phyloP scores from a whole-genome alignment of 2,797 vertebrate species.

The Columba guinea region DNA sequence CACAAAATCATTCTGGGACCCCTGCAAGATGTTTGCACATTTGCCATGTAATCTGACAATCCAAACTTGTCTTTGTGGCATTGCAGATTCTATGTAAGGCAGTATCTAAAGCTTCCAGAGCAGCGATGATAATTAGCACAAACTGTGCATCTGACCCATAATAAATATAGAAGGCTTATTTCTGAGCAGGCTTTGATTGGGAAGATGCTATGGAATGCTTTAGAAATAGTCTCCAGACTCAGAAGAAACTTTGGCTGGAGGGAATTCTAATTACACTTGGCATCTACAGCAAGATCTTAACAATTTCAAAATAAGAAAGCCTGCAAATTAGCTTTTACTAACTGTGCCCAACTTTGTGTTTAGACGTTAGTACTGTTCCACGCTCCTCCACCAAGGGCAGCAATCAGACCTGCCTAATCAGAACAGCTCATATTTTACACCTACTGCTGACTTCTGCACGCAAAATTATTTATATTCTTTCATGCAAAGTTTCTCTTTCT shows the following conservation, averaged over 20 bases:
- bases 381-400: neutral
- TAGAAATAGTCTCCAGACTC: neutral
- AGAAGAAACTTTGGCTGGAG: neutral
- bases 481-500: neutral
- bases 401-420: neutral
- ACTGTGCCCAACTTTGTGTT: neutral
- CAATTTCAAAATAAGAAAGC: neutral
- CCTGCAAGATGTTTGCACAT: neutral
- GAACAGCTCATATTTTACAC: neutral
- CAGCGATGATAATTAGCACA: neutral
- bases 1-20: neutral
- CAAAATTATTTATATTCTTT: neutral
- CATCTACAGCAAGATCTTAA: neutral
- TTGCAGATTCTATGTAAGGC: rapidly evolving
- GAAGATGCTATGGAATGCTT: neutral
- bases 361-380: neutral
- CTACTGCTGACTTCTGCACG: neutral
- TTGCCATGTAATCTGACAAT: neutral
- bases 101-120: neutral
- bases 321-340: neutral
- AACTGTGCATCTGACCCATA: neutral
- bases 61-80: neutral
- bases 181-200: neutral
- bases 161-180: slow-evolving; percentile 32
- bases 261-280: neutral